These are phyloP conservation scores for Ips typographus DNA, from an alignment of 1,140 invertebrate species.

Conservation along the genomic window DNA sequence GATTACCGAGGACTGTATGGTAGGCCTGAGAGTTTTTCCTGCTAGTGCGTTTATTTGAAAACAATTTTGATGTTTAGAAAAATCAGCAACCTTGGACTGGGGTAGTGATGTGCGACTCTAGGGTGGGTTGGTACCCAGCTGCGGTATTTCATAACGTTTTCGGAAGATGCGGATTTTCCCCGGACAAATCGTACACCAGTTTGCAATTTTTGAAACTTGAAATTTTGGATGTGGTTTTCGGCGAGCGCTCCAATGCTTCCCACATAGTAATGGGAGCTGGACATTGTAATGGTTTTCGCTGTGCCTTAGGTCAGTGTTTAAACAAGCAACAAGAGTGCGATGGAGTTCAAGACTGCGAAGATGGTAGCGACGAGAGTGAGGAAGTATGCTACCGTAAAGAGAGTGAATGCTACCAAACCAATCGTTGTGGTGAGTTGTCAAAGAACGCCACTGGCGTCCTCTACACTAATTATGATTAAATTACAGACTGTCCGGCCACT, in stretches of 20 bases:
- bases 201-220: conserved; percentile 37
- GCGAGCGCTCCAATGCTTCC: neutral
- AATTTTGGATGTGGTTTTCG: neutral
- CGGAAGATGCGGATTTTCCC: conserved; percentile 56
- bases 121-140: conserved; percentile 62
- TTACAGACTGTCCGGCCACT: conserved; percentile 59
- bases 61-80: neutral
- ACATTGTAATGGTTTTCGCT: conserved; percentile 64
- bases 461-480: conserved; percentile 6
- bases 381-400: conserved; percentile 54
- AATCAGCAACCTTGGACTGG: conserved; percentile 56
- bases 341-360: conserved; percentile 69
- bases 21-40: neutral
- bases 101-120: conserved; percentile 60
- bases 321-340: conserved; percentile 65
- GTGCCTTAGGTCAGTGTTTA: conserved; percentile 71
- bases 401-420: conserved; percentile 39
- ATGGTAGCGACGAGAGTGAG: conserved; percentile 63
- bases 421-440: conserved; percentile 43
- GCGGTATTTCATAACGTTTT: conserved; percentile 58
- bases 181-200: conserved; percentile 38
- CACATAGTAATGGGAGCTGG: neutral
- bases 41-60: neutral
- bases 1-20: conserved; percentile 46
- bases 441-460: neutral